Percentiles rank a stretch among this genome's conserved stretches.
Conservation (phyloP, 2,113 vertebrate genomes). For the Orthonyx spaldingii region DNA sequence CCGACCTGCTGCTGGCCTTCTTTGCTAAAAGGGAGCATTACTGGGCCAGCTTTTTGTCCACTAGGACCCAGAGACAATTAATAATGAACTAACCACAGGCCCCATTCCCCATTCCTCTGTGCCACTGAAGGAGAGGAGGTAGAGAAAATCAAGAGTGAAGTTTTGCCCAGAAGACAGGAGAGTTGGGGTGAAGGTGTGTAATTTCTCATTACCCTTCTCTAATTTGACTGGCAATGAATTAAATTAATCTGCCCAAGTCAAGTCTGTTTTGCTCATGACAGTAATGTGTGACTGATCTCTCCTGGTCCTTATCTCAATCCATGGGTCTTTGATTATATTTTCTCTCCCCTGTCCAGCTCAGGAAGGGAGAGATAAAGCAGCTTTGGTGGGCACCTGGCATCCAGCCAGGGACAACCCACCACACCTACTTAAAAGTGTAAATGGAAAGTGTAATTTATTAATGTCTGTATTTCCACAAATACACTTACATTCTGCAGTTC, state of each 20-base stretch:
- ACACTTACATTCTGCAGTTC: neutral
- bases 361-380: neutral
- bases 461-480: neutral
- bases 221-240: neutral
- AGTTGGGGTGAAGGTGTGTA: neutral
- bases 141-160: neutral
- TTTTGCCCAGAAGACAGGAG: neutral
- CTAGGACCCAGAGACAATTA: accelerated
- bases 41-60: neutral
- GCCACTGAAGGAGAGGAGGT: accelerated
- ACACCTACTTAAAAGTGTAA: neutral
- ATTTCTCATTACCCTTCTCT: neutral
- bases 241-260: neutral
- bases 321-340: neutral
- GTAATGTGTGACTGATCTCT: neutral
- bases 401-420: neutral
- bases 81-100: too few relatives aligned
- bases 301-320: neutral
- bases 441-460: neutral
- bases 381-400: neutral
- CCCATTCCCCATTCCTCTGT: accelerated
- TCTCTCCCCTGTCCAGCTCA: neutral
- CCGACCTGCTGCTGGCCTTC: neutral
- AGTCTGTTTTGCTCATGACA: neutral
- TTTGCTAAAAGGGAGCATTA: neutral